phyloP scores from a whole-genome alignment of 2,113 vertebrate genomes.

The Megaceryle maxima region DNA sequence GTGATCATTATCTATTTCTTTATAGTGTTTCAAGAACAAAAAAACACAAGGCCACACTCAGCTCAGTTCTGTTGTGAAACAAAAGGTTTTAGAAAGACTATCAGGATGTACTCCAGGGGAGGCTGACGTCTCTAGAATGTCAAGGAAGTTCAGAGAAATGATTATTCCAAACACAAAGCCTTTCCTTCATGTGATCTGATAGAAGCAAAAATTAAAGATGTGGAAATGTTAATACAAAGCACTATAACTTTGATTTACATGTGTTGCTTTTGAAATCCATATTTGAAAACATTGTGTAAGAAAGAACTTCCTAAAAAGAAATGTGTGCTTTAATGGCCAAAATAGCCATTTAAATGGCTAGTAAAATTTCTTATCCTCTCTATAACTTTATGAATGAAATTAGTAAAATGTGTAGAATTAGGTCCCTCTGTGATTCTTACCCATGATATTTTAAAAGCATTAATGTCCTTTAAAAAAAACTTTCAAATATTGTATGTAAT shows the following conservation, averaged over 20 bases:
- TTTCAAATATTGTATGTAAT: not conserved
- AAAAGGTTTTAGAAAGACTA: constrained; percentile 56
- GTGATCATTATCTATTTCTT: constrained; percentile 49
- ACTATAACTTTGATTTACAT: constrained; percentile 8
- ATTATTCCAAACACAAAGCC: constrained; percentile 45
- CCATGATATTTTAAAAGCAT: not conserved
- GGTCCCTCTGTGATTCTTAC: not conserved
- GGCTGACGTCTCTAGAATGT: constrained; percentile 62
- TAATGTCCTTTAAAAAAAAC: not conserved
- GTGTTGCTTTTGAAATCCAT: constrained; percentile 50
- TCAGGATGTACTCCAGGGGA: constrained; percentile 51
- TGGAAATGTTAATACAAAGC: not conserved
- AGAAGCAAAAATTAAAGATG: constrained; percentile 52
- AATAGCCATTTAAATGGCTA: not conserved
- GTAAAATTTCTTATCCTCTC: not conserved
- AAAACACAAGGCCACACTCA: constrained; percentile 53
- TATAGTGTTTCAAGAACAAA: constrained; percentile 56
- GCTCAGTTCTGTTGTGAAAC: constrained; percentile 46
- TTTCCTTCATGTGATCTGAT: constrained; percentile 30
- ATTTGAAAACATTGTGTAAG: not conserved
- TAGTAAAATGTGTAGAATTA: not conserved
- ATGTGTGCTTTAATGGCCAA: not conserved
- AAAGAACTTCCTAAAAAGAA: constrained; percentile 23
- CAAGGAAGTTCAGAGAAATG: constrained; percentile 57
- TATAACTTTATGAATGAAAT: not conserved